Conservation (phyloP, 2,888 invertebrate genomes). For the Zaprionus obscuricornis region DNA sequence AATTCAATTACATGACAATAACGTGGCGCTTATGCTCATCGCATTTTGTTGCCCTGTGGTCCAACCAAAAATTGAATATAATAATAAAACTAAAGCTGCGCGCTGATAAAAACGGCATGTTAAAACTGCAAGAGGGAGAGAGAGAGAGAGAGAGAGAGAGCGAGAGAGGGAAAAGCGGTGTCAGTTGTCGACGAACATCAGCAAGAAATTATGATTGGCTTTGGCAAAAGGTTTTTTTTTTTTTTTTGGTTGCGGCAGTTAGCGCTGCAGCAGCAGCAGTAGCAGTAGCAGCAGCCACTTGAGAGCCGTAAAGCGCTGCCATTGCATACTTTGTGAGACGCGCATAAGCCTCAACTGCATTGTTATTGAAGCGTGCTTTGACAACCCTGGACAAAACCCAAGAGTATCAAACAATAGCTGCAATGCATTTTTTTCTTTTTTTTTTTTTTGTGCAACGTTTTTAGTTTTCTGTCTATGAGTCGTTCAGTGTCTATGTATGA, state of each 20-base stretch:
- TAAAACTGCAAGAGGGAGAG: slow-evolving; percentile 9
- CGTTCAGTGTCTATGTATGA: too few species aligned
- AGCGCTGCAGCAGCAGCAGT: slow-evolving; percentile 39
- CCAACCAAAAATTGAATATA: slow-evolving; percentile 68
- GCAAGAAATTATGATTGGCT: slow-evolving; percentile 72
- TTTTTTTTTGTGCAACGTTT: slow-evolving; percentile 62
- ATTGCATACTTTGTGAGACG: slow-evolving; percentile 60
- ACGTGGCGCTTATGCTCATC: slow-evolving; percentile 74
- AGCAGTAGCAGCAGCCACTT: slow-evolving; percentile 55
- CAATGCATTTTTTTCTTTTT: too few species aligned
- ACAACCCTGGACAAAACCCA: slow-evolving; percentile 16
- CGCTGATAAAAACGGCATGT: slow-evolving; percentile 62
- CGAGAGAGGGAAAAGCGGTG: slow-evolving; percentile 26
- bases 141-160: background rate
- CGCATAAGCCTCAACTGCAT: slow-evolving; percentile 23
- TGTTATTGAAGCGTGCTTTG: slow-evolving; percentile 38
- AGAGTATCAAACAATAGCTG: slow-evolving; percentile 47
- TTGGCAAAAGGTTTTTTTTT: slow-evolving; percentile 64
- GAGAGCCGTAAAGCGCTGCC: slow-evolving; percentile 45
- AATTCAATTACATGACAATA: slow-evolving; percentile 78
- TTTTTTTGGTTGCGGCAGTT: slow-evolving; percentile 40
- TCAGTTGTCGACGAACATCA: slow-evolving; percentile 41
- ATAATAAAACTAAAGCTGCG: slow-evolving; percentile 66
- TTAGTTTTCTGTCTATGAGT: too few species aligned
- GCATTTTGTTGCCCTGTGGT: slow-evolving; percentile 67